These are phyloP conservation scores for Chrysomela aeneicollis DNA, from an alignment of 2,888 invertebrate genomes.

Conservation along the genomic window DNA sequence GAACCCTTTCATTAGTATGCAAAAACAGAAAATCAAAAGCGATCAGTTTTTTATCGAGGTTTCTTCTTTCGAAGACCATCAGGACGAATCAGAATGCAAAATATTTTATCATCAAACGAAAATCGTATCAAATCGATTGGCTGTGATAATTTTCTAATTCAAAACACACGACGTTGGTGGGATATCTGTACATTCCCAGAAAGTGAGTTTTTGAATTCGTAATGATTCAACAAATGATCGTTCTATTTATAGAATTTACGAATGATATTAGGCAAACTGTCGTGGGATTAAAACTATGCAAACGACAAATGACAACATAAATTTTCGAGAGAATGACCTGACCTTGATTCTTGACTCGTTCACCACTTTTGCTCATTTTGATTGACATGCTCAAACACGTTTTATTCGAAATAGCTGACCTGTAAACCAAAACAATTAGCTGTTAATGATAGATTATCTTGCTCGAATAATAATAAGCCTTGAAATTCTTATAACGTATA, in stretches of 20 bases:
- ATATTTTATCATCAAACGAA: no score
- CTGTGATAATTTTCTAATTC: no score
- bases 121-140: no score
- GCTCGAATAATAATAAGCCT: neutral
- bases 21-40: no score
- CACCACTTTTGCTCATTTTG: neutral
- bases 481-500: neutral
- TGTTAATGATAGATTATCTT: conserved; percentile 6
- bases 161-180: no score
- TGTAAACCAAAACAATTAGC: conserved; percentile 15
- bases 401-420: neutral
- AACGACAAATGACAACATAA: conserved; percentile 7
- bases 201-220: neutral
- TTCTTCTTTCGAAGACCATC: no score
- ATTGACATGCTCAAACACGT: conserved; percentile 19
- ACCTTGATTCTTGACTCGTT: conserved; percentile 14
- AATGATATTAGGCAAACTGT: conserved; percentile 9
- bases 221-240: neutral
- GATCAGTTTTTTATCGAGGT: no score
- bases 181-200: no score
- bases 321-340: conserved; percentile 12
- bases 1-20: no score
- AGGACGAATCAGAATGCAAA: no score
- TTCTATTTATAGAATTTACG: conserved; percentile 13
- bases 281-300: conserved; percentile 13